Evolutionary conservation across 1,140 invertebrate species (phyloP).

Genomic region (Palaemon carinicauda): DNA sequence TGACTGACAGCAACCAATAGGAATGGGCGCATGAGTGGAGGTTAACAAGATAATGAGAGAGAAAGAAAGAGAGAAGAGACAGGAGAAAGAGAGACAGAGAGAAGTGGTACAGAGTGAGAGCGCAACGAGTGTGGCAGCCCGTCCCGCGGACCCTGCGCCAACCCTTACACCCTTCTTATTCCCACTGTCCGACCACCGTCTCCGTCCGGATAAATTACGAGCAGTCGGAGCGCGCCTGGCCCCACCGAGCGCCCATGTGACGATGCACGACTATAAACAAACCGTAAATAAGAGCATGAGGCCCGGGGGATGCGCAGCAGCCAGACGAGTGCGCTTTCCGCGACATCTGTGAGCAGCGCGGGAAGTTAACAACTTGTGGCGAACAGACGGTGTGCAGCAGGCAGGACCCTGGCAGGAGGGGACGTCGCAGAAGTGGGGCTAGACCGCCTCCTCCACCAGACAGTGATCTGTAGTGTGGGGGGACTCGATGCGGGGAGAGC

Average conservation of each 20-base stretch:
- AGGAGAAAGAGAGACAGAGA: too few species aligned
- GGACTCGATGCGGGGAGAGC: slow-evolving; percentile 26
- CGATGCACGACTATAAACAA: slow-evolving; percentile 60
- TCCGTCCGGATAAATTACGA: slow-evolving; percentile 60
- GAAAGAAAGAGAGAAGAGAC: too few species aligned
- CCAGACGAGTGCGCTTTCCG: slow-evolving; percentile 47
- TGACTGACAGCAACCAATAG: slow-evolving; percentile 54
- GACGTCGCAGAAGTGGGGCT: slow-evolving; percentile 47
- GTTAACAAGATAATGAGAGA: slow-evolving; percentile 52
- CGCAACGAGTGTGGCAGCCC: slow-evolving; percentile 18
- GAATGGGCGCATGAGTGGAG: slow-evolving; percentile 53
- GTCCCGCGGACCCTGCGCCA: slow-evolving; percentile 48
- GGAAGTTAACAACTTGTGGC: slow-evolving; percentile 51
- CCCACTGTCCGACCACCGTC: slow-evolving; percentile 52
- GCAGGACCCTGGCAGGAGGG: slow-evolving; percentile 50
- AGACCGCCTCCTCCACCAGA: slow-evolving; percentile 13
- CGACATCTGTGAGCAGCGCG: slow-evolving; percentile 58
- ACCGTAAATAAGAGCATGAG: slow-evolving; percentile 60
- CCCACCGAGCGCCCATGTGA: slow-evolving; percentile 60
- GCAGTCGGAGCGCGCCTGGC: slow-evolving; percentile 59
- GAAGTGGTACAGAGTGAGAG: too few species aligned
- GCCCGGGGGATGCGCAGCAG: slow-evolving; percentile 57
- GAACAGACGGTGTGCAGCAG: slow-evolving; percentile 35
- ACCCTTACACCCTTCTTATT: slow-evolving; percentile 38
- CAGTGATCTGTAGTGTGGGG: slow-evolving; percentile 22